These are phyloP conservation scores for Carterocephalus palaemon DNA, from an alignment of 2,888 invertebrate species.

Conservation along the genomic window DNA sequence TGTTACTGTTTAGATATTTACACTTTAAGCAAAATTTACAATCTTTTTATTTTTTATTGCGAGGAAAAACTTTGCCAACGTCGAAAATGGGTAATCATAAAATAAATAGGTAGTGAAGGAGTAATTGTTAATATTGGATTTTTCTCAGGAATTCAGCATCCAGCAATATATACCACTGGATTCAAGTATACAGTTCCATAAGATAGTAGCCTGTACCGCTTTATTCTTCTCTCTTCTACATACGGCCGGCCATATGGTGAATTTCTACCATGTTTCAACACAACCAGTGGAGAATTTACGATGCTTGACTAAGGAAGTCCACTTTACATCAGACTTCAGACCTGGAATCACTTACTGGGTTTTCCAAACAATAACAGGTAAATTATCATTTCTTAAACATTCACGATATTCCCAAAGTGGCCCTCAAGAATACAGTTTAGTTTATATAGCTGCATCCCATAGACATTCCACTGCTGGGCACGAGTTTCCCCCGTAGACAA, in stretches of 20 bases:
- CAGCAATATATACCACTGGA: slow-evolving; percentile 96
- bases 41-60: no score
- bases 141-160: slow-evolving; percentile 91
- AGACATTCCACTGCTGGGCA: no score
- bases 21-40: no score
- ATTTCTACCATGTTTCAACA: slow-evolving; percentile 98
- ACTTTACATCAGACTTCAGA: slow-evolving; percentile 95
- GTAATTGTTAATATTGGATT: no score
- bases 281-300: slow-evolving; percentile 95
- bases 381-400: slow-evolving; percentile 22
- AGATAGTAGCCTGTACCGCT: slow-evolving; percentile 96
- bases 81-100: no score
- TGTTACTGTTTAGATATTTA: no score
- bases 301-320: slow-evolving; percentile 95
- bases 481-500: no score
- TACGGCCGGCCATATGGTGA: slow-evolving; percentile 96
- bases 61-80: no score
- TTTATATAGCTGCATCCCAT: neutral
- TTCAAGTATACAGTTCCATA: slow-evolving; percentile 97
- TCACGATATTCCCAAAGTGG: no score
- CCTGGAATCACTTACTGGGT: slow-evolving; percentile 97
- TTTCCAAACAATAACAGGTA: slow-evolving; percentile 95
- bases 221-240: slow-evolving; percentile 95
- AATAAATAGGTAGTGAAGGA: no score
- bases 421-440: neutral